Percentiles rank a stretch among this genome's conserved stretches.
Conservation (phyloP, 2,113 vertebrate genomes). For the Oplegnathus fasciatus region DNA sequence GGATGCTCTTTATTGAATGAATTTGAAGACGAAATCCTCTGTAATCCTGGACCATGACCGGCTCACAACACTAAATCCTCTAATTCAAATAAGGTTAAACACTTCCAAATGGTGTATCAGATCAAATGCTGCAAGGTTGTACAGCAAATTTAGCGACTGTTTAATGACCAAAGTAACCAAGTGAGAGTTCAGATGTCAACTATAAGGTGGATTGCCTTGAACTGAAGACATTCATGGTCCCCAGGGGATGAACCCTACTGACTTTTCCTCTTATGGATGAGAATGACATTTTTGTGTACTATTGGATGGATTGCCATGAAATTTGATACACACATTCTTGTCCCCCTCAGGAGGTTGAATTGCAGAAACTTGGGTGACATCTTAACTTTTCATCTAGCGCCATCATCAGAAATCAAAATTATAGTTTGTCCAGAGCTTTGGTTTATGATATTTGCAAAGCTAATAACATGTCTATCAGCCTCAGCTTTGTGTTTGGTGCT, state of each 20-base stretch:
- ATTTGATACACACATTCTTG: too few species aligned
- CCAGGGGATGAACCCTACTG: too few species aligned
- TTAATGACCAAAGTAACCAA: neutral
- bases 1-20: neutral
- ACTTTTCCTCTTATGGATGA: too few species aligned
- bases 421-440: neutral
- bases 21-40: neutral
- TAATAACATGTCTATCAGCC: neutral
- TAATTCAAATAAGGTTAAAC: neutral
- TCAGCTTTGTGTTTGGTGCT: neutral
- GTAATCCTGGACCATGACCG: neutral
- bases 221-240: too few species aligned
- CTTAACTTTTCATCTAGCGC: neutral
- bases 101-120: too few species aligned
- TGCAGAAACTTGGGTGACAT: neutral
- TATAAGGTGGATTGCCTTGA: too few species aligned
- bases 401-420: neutral
- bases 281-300: too few species aligned
- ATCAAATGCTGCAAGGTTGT: too few species aligned
- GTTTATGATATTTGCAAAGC: neutral
- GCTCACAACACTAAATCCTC: neutral
- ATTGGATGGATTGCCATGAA: neutral
- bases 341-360: neutral
- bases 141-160: too few species aligned
- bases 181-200: neutral